Base-by-base conservation (phyloP, 2,888 invertebrate genomes). In the Thymelicus acteon region DNA sequence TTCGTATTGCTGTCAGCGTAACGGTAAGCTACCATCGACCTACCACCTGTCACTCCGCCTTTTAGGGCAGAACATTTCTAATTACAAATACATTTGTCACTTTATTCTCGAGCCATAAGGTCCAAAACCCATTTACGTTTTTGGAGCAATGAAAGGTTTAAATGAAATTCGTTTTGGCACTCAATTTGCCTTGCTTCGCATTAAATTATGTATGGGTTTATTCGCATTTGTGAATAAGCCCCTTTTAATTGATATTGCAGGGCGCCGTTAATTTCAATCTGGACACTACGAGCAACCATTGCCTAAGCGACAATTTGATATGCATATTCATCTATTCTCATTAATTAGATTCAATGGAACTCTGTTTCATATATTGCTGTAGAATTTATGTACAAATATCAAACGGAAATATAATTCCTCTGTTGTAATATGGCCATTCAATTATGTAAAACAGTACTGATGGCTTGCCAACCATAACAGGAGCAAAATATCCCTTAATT, bases 141-240 rank as follows among this genome's bases (percentile, higher is more conserved):
- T 6, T 54, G n/a, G 44, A 19, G 64, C 7, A 69, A 19, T 54
- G 54, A 58, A 60, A 49, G 58, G 70, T 40, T 64, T 49, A 31
- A 70, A 70, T 70, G 58, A 70, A 61, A 70, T 70, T 70, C 63
- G 64, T 70, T 70, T 64, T 64, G 70, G 63, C 70, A 70, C 64
- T 70, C 70, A 64, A 70, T 70, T 64, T 70, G 61, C 61, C 49
- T 44, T 54, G 70, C 58, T 44, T 64, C 70, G 70, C 64, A 48
- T 70, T 70, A 64, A 70, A 63, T 64, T 70, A 70, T 70, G 64
- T 63, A 69, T 69, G 60, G 44, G 62, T 62, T 69, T 69, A 69
- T 57, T 62, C 68, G 62, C 68, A 67, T 62, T 62, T 66, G 62
- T 63, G 63, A 69, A 58, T 63, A 48, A 69, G 69, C 58, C 63